Evolutionary conservation across 2,113 vertebrate species (phyloP).

Genomic region (Phalacrocorax pelagicus): DNA sequence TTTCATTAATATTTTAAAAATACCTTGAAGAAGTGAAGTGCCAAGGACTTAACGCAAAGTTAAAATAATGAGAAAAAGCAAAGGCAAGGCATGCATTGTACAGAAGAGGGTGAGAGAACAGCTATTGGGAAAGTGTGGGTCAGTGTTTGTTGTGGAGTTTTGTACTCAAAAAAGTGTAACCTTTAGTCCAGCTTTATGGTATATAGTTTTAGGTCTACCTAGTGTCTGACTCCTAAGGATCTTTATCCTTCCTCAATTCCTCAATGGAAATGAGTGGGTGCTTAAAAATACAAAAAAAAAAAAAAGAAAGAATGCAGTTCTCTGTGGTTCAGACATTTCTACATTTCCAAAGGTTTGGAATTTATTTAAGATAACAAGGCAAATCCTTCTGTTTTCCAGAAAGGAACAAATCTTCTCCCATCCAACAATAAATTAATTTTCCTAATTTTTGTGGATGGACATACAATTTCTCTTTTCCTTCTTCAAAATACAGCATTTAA

Average conservation of each 20-base stretch:
- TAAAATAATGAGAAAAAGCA: background rate
- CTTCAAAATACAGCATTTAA: constrained; percentile 11
- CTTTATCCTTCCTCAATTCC: background rate
- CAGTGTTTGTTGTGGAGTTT: background rate
- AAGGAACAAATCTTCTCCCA: constrained; percentile 22
- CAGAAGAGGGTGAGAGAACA: background rate
- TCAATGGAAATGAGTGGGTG: background rate
- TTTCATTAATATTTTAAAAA: background rate
- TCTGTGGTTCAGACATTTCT: background rate
- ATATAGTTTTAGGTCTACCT: background rate
- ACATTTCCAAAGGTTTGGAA: constrained; percentile 25
- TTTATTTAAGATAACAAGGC: constrained; percentile 41
- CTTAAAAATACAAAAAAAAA: background rate
- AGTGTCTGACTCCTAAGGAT: background rate
- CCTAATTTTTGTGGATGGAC: background rate
- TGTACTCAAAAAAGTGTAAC: background rate
- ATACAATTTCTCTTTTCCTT: background rate
- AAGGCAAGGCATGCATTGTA: background rate
- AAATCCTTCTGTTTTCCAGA: constrained; percentile 48
- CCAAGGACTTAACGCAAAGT: background rate
- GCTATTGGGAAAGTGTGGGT: background rate
- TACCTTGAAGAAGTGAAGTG: background rate
- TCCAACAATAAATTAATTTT: constrained; percentile 44
- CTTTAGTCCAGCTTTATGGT: background rate
- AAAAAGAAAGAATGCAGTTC: background rate